Evolutionary conservation across 2,888 invertebrate genomes (phyloP).

Genomic region (Zygothrica quintamaculata): DNA sequence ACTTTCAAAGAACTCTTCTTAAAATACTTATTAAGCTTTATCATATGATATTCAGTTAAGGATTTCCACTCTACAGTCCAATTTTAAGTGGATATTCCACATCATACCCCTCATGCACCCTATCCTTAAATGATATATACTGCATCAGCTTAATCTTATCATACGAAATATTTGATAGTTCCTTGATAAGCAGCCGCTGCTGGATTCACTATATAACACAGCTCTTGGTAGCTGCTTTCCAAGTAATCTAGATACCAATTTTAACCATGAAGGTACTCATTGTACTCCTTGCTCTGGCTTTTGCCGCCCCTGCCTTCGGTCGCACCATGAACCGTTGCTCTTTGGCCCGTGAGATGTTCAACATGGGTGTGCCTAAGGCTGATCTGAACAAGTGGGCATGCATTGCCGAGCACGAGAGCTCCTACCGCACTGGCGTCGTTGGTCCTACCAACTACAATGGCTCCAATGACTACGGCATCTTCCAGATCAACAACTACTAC

Average conservation of each 20-base stretch:
- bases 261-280: constrained; percentile 58
- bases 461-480: constrained; percentile 83
- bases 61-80: no score
- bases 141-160: constrained; percentile 35
- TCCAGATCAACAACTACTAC: constrained; percentile 82
- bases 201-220: constrained; percentile 40
- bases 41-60: no score
- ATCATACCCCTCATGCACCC: neutral
- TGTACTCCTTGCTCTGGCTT: constrained; percentile 54
- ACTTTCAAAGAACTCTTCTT: constrained; percentile 33
- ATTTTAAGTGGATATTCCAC: neutral
- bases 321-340: constrained; percentile 68
- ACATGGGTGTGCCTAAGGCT: constrained; percentile 70
- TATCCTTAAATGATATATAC: neutral
- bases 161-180: constrained; percentile 4
- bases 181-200: constrained; percentile 18
- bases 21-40: no score
- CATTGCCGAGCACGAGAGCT: constrained; percentile 76
- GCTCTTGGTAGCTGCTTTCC: constrained; percentile 1
- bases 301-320: constrained; percentile 60
- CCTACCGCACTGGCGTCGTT: constrained; percentile 83
- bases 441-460: constrained; percentile 85
- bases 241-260: no score
- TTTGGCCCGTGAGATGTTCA: constrained; percentile 67
- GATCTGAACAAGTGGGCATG: constrained; percentile 75